Conservation (phyloP, 2,113 vertebrate species). For the Hydrolagus affinis region DNA sequence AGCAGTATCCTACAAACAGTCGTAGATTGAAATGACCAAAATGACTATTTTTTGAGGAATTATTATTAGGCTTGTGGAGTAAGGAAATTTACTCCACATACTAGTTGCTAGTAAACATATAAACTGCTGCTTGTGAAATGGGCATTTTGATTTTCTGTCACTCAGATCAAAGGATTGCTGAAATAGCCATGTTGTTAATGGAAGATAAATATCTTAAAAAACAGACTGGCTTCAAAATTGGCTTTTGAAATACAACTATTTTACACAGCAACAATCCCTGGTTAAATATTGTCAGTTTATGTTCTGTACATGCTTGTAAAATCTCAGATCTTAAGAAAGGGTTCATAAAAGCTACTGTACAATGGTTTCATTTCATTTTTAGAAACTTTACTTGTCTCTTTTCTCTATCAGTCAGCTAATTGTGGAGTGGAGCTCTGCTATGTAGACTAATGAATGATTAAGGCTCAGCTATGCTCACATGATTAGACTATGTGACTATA, state of each 20-base stretch:
- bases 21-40: too few species aligned
- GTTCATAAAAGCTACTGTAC: not conserved
- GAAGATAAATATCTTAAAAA: not conserved
- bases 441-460: not conserved
- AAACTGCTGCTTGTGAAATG: too few species aligned
- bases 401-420: not conserved
- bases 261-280: too few species aligned
- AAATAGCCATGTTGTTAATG: not conserved
- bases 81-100: too few species aligned
- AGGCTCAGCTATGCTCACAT: conserved; percentile 7
- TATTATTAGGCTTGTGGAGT: too few species aligned
- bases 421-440: not conserved
- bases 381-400: not conserved
- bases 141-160: not conserved
- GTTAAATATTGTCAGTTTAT: not conserved
- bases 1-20: too few species aligned
- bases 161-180: not conserved
- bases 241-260: not conserved
- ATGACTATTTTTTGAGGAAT: too few species aligned
- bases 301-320: conserved; percentile 2
- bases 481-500: not conserved
- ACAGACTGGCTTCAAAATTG: not conserved
- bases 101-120: too few species aligned
- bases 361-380: conserved; percentile 4
- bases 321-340: not conserved